phyloP scores from a whole-genome alignment of 2,888 invertebrate genomes.

The Eubasilissa splendida region DNA sequence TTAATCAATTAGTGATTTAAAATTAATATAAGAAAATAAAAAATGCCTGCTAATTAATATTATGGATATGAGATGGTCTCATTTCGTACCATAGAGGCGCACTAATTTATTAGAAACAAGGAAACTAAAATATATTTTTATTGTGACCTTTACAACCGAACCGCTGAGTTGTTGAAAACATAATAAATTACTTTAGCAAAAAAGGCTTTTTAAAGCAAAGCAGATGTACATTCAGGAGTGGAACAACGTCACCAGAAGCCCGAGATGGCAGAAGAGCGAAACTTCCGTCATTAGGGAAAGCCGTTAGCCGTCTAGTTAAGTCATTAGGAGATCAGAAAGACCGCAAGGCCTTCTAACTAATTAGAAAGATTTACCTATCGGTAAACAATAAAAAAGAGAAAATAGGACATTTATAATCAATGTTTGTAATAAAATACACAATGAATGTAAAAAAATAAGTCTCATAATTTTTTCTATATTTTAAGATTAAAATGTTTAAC shows the following conservation, averaged over 20 bases:
- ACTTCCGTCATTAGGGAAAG: conserved; percentile 52
- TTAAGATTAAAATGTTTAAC: no score
- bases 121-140: no score
- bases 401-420: not conserved
- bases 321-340: conserved; percentile 50
- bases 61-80: no score
- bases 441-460: no score
- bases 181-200: conserved; percentile 20
- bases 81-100: no score
- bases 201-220: conserved; percentile 23
- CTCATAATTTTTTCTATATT: no score
- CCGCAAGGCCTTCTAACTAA: conserved; percentile 45
- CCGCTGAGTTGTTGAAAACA: not conserved
- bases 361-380: conserved; percentile 53
- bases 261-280: conserved; percentile 47
- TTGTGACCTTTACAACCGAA: no score
- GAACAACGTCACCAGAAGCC: conserved; percentile 27
- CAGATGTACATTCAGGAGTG: conserved; percentile 26
- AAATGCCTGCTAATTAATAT: no score
- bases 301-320: conserved; percentile 51
- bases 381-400: conserved; percentile 32
- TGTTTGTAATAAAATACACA: no score
- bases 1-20: no score
- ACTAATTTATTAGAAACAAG: no score
- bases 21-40: no score